phyloP scores from a whole-genome alignment of 2,113 vertebrate genomes.

The Ciconia stormi region DNA sequence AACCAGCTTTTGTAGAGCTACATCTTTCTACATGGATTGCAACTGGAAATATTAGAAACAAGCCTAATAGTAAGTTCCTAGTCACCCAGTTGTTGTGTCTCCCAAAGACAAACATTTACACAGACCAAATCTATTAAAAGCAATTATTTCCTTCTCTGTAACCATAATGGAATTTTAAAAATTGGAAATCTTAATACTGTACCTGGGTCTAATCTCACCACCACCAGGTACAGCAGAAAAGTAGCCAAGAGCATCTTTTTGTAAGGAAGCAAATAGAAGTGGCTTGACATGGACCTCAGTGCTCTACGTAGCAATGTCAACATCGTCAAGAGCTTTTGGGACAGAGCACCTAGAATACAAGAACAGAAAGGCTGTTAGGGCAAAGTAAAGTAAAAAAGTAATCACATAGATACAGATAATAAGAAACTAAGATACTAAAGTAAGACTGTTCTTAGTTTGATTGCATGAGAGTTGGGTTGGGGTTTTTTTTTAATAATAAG shows the following conservation, averaged over 20 bases:
- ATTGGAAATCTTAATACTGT: background rate
- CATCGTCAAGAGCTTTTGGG: constrained; percentile 71
- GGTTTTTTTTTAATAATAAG: background rate
- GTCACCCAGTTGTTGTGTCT: background rate
- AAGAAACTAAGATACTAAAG: background rate
- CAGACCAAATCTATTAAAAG: background rate
- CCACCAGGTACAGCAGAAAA: constrained; percentile 83
- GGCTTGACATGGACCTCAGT: constrained; percentile 61
- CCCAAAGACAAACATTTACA: background rate
- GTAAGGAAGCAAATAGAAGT: constrained; percentile 72
- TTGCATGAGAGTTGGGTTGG: background rate
- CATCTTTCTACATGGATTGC: background rate
- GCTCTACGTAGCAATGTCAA: constrained; percentile 74
- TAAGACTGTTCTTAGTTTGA: background rate
- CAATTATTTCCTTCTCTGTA: background rate
- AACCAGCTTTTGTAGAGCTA: background rate
- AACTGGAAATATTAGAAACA: background rate
- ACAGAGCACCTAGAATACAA: constrained; percentile 69
- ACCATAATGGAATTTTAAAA: background rate
- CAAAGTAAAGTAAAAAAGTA: background rate
- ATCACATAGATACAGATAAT: background rate
- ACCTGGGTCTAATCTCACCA: constrained; percentile 90
- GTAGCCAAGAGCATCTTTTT: constrained; percentile 79
- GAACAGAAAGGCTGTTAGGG: background rate
- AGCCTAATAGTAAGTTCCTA: background rate